Conservation (phyloP, 2,888 invertebrate species). For the Pemphredon lugubris region DNA sequence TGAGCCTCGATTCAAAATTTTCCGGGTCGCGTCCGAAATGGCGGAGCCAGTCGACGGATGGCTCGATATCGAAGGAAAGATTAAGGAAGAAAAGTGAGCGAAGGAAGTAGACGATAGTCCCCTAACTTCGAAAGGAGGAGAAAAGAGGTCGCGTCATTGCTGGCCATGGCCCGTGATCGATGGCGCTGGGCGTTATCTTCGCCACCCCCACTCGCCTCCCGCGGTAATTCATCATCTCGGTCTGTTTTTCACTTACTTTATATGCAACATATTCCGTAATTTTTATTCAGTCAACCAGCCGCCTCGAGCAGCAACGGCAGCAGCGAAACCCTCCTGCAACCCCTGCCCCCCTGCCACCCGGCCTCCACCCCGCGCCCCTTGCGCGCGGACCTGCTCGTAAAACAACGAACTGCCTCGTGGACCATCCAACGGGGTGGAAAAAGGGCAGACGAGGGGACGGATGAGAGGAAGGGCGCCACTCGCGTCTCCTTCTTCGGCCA, state of each 20-base stretch:
- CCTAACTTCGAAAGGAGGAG: conserved; percentile 35
- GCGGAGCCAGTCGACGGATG: too few species aligned
- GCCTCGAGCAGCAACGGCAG: conserved; percentile 48
- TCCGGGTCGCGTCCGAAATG: too few species aligned
- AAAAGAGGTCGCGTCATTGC: conserved; percentile 75
- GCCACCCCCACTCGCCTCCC: conserved; percentile 72
- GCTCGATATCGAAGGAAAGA: not conserved
- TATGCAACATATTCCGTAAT: conserved; percentile 81
- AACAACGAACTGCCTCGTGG: conserved; percentile 51
- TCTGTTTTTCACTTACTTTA: conserved; percentile 81
- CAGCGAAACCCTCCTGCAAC: too few species aligned
- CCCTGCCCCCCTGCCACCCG: too few species aligned
- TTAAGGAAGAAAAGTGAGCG: not conserved
- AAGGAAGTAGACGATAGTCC: not conserved
- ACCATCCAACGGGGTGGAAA: conserved; percentile 29
- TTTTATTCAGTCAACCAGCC: conserved; percentile 79
- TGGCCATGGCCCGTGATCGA: conserved; percentile 78
- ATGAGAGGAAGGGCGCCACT: conserved; percentile 29
- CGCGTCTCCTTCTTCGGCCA: conserved; percentile 49
- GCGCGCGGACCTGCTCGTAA: conserved; percentile 48
- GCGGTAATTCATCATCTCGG: conserved; percentile 80
- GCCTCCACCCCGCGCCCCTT: not conserved
- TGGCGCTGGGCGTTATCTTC: conserved; percentile 80
- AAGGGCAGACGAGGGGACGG: conserved; percentile 18
- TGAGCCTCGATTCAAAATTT: too few species aligned